These are phyloP conservation scores for Plotosus lineatus DNA, from an alignment of 2,113 vertebrate species.

Conservation along the genomic window DNA sequence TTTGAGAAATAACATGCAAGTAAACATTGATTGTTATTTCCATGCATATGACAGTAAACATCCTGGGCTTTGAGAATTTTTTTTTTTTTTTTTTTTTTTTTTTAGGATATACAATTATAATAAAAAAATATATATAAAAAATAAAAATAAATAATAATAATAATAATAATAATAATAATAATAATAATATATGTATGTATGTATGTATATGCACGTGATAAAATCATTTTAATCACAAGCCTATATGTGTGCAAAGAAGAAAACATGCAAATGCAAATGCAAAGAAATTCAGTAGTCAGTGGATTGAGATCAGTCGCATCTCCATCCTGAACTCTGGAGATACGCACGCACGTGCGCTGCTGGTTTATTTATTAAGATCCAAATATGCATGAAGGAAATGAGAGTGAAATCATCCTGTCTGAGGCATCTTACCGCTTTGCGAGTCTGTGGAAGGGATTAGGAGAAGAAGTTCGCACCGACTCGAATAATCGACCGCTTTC, in stretches of 20 bases:
- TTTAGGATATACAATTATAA: no score
- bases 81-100: no score
- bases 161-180: no score
- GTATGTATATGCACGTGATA: no score
- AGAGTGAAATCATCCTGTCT: neutral
- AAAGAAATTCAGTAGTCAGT: neutral
- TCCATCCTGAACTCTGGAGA: neutral
- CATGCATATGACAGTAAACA: neutral
- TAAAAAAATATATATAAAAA: no score
- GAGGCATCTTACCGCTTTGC: slow-evolving; percentile 72
- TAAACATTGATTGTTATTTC: neutral
- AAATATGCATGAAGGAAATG: no score
- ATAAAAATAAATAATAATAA: no score
- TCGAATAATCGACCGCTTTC: neutral
- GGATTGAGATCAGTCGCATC: neutral
- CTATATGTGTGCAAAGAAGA: no score
- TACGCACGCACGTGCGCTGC: neutral
- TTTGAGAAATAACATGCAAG: neutral
- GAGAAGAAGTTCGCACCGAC: slow-evolving; percentile 54
- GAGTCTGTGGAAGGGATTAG: slow-evolving; percentile 77
- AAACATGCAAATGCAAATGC: neutral
- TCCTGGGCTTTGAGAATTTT: neutral
- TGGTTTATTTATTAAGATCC: neutral
- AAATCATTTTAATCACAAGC: neutral
- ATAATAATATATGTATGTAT: no score